Base-by-base conservation (phyloP, 2,113 vertebrate species). In the Alaudala cheleensis region DNA sequence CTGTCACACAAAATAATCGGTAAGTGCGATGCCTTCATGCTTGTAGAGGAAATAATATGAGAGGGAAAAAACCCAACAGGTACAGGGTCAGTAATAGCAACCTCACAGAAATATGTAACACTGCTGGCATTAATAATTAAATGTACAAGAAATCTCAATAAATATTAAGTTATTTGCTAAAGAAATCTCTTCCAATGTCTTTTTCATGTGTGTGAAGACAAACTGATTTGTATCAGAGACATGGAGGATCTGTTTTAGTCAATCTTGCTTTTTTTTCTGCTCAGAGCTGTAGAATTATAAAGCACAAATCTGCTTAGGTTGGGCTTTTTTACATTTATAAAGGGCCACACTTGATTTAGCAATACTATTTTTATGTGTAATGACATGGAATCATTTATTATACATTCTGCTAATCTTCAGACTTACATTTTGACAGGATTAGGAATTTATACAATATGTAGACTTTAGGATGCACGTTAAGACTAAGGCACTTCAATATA, bases 401-500 rank as follows among this genome's bases (percentile, higher is more conserved):
- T 98, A 96, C 96, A 98, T 98, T 98, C 97, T 93, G 91, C 92
- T 98, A 98, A 98, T 98, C 97, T 97, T 96, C 84, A 97, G 95
- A 93, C 92, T 93, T 94, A 92, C 94, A 94, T 97, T 97, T 93
- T 97, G 96, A 95, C 95, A 94, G 95, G 96, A 97, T 98, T 98
- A 98, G 86, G 95, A 96, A 97, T 96, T 93, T 79, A 93, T 79
- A 93, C 93, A 96, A 95, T 96, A 97, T 96, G 96, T 97, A 95
- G 96, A 97, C 95, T 93, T 97, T 62, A 96, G 96, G 91, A 88
- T 92, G 86, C 92, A 92, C 60, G 39, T 97, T 94, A 96, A 97
- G 95, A 97, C 86, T 73, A 88, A 97, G 95, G 95, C 73, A 94
- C 96, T 97, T 97, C 96, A 97, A 91, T 96, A 96, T 96, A 97